Percentiles rank a stretch among this genome's conserved stretches.
These are phyloP conservation scores for Caenorhabditis latens DNA, from an alignment of 1,140 invertebrate species.

Conservation along the genomic window DNA sequence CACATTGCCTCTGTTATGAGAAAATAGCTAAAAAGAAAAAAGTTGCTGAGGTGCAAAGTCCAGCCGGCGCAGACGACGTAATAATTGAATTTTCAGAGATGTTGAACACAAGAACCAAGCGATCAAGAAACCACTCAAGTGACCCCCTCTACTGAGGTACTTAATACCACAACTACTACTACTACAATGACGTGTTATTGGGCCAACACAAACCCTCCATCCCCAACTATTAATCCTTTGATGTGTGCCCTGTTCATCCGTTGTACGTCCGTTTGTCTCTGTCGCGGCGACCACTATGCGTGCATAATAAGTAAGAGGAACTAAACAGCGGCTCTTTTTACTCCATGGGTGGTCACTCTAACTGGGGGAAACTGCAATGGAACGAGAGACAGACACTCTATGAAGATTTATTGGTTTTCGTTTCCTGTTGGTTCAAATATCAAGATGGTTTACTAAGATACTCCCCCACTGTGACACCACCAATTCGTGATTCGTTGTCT, in stretches of 20 bases:
- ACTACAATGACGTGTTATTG: neutral
- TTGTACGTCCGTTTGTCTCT: neutral
- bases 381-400: conserved; percentile 7
- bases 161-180: conserved; percentile 15
- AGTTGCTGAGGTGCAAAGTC: neutral
- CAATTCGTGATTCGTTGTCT: neutral
- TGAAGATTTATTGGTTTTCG: conserved; percentile 36
- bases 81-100: neutral
- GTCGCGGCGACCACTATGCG: neutral
- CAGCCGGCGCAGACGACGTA: neutral
- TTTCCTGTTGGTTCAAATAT: neutral
- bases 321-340: neutral
- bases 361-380: neutral
- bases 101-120: neutral
- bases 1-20: neutral
- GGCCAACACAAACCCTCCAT: neutral
- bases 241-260: conserved; percentile 14
- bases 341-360: conserved; percentile 1
- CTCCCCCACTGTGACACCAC: neutral
- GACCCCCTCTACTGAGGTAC: conserved; percentile 13
- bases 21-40: neutral
- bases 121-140: conserved; percentile 42
- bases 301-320: conserved; percentile 39
- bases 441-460: neutral
- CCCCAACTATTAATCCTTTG: conserved; percentile 42